Conservation (phyloP, 2,113 vertebrate species). For the Mesitornis unicolor region DNA sequence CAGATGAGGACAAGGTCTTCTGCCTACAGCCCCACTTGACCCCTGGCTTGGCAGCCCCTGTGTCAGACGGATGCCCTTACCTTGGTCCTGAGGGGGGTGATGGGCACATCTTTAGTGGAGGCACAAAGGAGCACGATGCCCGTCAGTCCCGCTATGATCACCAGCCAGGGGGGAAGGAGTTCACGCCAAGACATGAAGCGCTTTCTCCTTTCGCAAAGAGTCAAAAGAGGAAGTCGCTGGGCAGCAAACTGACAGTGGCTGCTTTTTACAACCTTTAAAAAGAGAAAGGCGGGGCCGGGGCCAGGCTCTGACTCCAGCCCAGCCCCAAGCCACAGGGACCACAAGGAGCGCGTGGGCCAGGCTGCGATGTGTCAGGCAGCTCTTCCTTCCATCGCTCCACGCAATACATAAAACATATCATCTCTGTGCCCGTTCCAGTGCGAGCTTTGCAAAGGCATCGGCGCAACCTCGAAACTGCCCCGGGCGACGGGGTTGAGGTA, state of each 20-base stretch:
- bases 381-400: not conserved
- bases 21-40: not conserved
- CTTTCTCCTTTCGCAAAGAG: not conserved
- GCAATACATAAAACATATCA: fast-evolving
- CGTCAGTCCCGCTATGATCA: slow-evolving; percentile 26
- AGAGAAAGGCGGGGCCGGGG: slow-evolving; percentile 5
- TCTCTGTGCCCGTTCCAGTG: not conserved
- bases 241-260: not conserved
- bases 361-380: not conserved
- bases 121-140: slow-evolving; percentile 57
- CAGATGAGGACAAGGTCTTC: not conserved
- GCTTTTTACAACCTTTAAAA: not conserved
- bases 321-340: slow-evolving; percentile 33
- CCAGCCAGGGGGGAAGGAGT: slow-evolving; percentile 65
- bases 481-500: not conserved
- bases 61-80: not conserved
- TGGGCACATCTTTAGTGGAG: slow-evolving; percentile 48
- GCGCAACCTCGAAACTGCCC: slow-evolving; percentile 33
- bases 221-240: not conserved
- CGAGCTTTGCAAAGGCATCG: not conserved
- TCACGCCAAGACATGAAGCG: slow-evolving; percentile 57
- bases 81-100: not conserved
- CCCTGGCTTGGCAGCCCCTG: fast-evolving
- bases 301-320: not conserved
- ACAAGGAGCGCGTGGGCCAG: not conserved